Conservation (phyloP, 2,888 invertebrate species). For the Auanema freiburgensis region DNA sequence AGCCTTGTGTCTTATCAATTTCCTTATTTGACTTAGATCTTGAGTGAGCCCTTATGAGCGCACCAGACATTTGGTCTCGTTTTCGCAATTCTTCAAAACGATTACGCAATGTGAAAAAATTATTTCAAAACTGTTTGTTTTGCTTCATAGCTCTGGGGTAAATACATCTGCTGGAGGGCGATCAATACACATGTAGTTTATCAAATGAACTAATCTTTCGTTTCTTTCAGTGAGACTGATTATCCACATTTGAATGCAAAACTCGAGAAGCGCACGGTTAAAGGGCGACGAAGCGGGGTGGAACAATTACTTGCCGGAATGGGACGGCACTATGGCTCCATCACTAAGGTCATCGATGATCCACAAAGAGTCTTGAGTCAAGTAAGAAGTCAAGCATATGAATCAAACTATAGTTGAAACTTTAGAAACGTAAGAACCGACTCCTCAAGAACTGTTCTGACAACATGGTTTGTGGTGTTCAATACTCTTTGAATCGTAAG, state of each 20-base stretch:
- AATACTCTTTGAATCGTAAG: constrained; percentile 59
- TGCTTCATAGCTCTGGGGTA: background rate
- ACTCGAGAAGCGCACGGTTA: constrained; percentile 44
- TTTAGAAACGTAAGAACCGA: constrained; percentile 51
- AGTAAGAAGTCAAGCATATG: constrained; percentile 6
- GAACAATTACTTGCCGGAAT: constrained; percentile 26
- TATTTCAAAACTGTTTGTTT: too few species aligned
- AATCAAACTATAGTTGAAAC: background rate
- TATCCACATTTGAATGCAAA: constrained; percentile 48
- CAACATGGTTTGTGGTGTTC: constrained; percentile 47
- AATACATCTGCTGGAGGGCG: background rate
- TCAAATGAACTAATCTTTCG: constrained; percentile 6
- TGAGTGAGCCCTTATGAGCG: too few species aligned
- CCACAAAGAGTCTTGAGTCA: constrained; percentile 20
- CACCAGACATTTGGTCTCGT: too few species aligned
- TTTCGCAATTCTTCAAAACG: too few species aligned
- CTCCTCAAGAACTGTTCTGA: constrained; percentile 50
- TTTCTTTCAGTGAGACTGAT: constrained; percentile 48
- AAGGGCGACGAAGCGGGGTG: constrained; percentile 41
- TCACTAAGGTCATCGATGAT: constrained; percentile 46
- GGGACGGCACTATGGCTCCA: constrained; percentile 26
- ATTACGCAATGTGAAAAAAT: too few species aligned
- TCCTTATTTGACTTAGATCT: too few species aligned
- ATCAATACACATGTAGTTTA: background rate
- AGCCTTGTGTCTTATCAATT: too few species aligned